phyloP scores from a whole-genome alignment of 2,888 invertebrate species.

The Liposcelis brunnea region DNA sequence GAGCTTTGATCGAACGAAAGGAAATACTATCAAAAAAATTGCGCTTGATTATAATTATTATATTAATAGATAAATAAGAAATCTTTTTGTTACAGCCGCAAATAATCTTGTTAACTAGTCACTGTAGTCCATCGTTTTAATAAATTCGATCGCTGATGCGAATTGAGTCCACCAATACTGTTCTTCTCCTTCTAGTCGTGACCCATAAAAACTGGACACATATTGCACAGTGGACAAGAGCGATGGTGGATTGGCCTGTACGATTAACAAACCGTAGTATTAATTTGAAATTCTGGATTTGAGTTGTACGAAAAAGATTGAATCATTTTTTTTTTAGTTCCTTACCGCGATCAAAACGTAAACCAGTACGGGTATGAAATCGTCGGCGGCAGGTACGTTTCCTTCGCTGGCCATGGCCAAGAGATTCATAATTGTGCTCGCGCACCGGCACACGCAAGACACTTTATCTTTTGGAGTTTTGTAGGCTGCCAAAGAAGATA shows the following conservation, averaged over 20 bases:
- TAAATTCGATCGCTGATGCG: slow-evolving; percentile 89
- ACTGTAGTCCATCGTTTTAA: slow-evolving; percentile 86
- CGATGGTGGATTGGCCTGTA: slow-evolving; percentile 82
- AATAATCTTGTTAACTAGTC: too few species aligned
- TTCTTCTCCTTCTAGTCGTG: slow-evolving; percentile 71
- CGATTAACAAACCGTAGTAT: slow-evolving; percentile 14
- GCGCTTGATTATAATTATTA: too few species aligned
- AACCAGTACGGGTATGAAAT: slow-evolving; percentile 89
- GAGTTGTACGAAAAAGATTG: not conserved
- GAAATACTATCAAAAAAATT: too few species aligned
- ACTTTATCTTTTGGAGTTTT: slow-evolving; percentile 79
- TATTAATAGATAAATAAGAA: too few species aligned
- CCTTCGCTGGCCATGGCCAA: slow-evolving; percentile 66
- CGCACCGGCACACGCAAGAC: slow-evolving; percentile 68
- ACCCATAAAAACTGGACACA: slow-evolving; percentile 81
- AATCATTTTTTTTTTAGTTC: not conserved
- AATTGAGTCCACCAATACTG: slow-evolving; percentile 99
- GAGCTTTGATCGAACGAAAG: too few species aligned
- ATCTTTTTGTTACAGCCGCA: too few species aligned
- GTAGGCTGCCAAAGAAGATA: slow-evolving; percentile 75
- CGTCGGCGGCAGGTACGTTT: slow-evolving; percentile 75
- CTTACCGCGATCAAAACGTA: slow-evolving; percentile 46
- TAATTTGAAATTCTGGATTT: not conserved
- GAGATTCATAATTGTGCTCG: slow-evolving; percentile 85
- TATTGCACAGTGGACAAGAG: slow-evolving; percentile 91